Base-by-base conservation (phyloP, 2,888 invertebrate species). In the Eupithecia vulgata region DNA sequence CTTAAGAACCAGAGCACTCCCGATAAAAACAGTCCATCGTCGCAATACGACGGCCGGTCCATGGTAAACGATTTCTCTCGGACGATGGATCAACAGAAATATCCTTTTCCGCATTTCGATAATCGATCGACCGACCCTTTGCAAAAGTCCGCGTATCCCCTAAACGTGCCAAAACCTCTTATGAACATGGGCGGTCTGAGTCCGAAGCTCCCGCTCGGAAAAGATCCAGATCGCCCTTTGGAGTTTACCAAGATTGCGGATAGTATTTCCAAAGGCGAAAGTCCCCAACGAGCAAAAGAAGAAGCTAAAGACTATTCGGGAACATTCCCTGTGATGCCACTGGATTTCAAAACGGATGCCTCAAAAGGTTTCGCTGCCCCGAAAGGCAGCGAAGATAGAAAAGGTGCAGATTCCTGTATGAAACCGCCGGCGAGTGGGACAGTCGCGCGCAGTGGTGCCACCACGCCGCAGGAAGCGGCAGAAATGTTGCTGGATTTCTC, bases 401-500 rank as follows among this genome's bases (percentile, higher is more conserved):
- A 93, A 77, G 94, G 94, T 5, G 93, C 93, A 0, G 94, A 94
- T 75, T 88, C 91, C 25, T 90, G 91, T 67, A 93, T 94, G 93
- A 94, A 94, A 81, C 93, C 93, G 34, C 93, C 94, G 12, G 90
- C 90, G 15, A 91, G 92, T 70, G 92, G 92, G 0, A 81, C 92
- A 0, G 92, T 93, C 59, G 91, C 94, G 1, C 86, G 94, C 1
- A 90, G 92, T 61, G 91, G 92, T 0, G 94, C 94, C 1, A 93
- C 94, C 1, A 93, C 95, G 21, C 94, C 95, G 0, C 95, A 95
- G 75, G 96, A 96, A 78, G 95, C 95, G 0, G 95, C 95, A 1
- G 96, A 96, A 81, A 95, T 96, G 91, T 83, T 96, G 74, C 83
- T 96, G 72, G 96, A 96, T 83, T 96, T 96, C 84, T 96, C 96